Percentiles rank a stretch among this genome's conserved stretches.
phyloP scores from a whole-genome alignment of 2,888 invertebrate species.

The Nephrotoma appendiculata region DNA sequence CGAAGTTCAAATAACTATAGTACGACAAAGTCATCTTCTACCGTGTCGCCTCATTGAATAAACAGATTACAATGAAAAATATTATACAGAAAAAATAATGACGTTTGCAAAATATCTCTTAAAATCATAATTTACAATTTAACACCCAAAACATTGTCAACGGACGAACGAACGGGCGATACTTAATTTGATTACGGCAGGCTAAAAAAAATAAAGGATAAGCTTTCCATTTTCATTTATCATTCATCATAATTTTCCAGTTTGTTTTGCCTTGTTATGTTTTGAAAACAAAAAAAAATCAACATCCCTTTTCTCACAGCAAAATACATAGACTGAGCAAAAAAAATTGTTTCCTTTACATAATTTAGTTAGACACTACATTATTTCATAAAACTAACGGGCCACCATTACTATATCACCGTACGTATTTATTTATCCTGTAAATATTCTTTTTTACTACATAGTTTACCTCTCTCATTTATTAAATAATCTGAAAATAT shows the following conservation, averaged over 20 bases:
- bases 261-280: not conserved
- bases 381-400: not conserved
- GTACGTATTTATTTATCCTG: not conserved
- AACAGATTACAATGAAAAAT: not conserved
- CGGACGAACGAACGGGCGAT: not conserved
- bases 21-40: not conserved
- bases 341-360: not conserved
- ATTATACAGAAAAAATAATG: not conserved
- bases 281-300: not conserved
- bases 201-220: not conserved
- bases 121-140: not conserved
- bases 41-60: not conserved
- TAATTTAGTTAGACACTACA: not conserved
- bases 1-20: no score
- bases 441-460: not conserved
- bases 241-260: not conserved
- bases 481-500: not conserved
- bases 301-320: not conserved
- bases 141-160: not conserved
- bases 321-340: not conserved
- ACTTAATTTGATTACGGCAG: not conserved
- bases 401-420: not conserved
- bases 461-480: not conserved
- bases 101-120: not conserved
- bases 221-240: not conserved